Percentiles rank a stretch among this genome's conserved stretches.
phyloP scores from a whole-genome alignment of 2,113 vertebrate species.

The Apteryx owenii region DNA sequence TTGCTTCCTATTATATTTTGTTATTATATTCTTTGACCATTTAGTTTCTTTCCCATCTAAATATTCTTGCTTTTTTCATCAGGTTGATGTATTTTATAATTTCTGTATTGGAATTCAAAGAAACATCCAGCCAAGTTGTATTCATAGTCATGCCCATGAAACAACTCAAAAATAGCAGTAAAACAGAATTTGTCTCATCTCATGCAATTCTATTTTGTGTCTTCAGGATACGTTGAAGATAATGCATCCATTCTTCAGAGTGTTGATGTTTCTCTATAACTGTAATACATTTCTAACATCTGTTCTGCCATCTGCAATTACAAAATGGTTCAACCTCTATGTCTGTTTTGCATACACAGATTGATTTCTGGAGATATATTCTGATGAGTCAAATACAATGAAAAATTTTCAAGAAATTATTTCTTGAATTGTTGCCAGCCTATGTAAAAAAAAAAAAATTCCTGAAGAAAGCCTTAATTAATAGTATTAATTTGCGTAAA shows the following conservation, averaged over 20 bases:
- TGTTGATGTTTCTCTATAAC: slow-evolving; percentile 20
- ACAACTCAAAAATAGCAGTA: not conserved
- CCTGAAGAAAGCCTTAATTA: not conserved
- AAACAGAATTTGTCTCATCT: not conserved
- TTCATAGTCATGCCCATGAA: not conserved
- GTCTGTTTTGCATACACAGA: not conserved
- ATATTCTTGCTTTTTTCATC: not conserved
- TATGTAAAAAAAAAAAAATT: not conserved
- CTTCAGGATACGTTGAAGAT: not conserved
- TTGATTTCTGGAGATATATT: slow-evolving; percentile 10
- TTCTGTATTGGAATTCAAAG: not conserved
- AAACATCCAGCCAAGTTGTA: not conserved
- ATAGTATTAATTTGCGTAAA: not conserved
- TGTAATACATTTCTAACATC: slow-evolving; percentile 38
- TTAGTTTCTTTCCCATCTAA: not conserved
- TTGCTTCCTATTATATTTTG: not conserved
- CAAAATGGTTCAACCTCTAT: not conserved
- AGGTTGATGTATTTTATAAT: not conserved
- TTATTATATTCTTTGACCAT: not conserved
- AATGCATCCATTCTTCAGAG: not conserved
- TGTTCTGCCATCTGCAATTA: slow-evolving; percentile 38
- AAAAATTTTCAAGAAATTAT: slow-evolving; percentile 30
- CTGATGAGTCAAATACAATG: not conserved
- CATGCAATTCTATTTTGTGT: not conserved
- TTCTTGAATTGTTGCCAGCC: slow-evolving; percentile 23